Evolutionary conservation across 2,888 invertebrate genomes (phyloP).

Genomic region (Beris morrisii): DNA sequence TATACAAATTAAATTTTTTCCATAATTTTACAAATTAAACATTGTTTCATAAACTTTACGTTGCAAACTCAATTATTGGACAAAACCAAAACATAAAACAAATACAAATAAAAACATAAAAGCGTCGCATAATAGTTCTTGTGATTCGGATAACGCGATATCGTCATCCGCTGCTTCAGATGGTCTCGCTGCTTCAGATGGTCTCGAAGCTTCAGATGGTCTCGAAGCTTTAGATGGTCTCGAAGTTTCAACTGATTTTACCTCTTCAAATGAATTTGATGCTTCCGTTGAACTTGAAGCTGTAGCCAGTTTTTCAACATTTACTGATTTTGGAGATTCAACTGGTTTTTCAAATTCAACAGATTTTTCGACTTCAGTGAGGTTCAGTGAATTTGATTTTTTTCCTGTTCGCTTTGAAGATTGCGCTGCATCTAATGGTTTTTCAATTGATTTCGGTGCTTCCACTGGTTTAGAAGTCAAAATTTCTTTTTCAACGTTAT

Average conservation of each 20-base stretch:
- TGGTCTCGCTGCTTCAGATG: constrained; percentile 54
- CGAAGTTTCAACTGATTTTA: constrained; percentile 57
- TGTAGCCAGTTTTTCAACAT: constrained; percentile 71
- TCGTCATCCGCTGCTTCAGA: too few species aligned
- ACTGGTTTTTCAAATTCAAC: constrained; percentile 65
- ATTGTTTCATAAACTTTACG: neutral
- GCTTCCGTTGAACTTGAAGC: too few species aligned
- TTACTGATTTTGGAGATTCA: constrained; percentile 88
- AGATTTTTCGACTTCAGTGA: constrained; percentile 35
- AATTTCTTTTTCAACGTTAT: constrained; percentile 89
- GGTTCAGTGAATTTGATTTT: constrained; percentile 40
- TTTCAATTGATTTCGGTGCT: constrained; percentile 78
- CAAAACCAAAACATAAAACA: too few species aligned
- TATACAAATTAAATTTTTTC: too few species aligned
- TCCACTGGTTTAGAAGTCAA: constrained; percentile 54
- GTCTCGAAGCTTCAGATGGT: constrained; percentile 44
- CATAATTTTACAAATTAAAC: too few species aligned
- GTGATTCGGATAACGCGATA: too few species aligned
- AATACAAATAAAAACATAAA: too few species aligned
- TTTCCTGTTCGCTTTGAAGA: constrained; percentile 58
- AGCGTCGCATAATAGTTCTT: too few species aligned
- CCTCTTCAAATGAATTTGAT: constrained; percentile 56
- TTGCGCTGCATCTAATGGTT: constrained; percentile 45
- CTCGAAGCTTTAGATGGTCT: constrained; percentile 60
- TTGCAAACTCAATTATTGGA: neutral